Conservation (phyloP, 2,888 invertebrate species). For the Drepanosiphum platanoidis region DNA sequence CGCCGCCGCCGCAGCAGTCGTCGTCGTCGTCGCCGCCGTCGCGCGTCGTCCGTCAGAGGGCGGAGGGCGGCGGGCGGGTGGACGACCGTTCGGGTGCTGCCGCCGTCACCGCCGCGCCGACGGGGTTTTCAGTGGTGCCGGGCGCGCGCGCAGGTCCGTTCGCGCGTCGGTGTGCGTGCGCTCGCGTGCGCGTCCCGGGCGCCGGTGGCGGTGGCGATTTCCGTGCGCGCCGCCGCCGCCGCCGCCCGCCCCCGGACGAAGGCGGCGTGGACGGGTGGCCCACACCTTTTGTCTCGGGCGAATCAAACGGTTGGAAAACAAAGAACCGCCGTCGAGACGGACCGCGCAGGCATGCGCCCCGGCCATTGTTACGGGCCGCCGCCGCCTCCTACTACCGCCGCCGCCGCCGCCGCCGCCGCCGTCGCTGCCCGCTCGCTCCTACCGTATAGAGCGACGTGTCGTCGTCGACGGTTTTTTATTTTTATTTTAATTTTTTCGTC, state of each 20-base stretch:
- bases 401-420: neutral
- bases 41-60: constrained; percentile 20
- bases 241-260: neutral
- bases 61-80: constrained; percentile 26
- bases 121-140: neutral
- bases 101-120: neutral
- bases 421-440: neutral
- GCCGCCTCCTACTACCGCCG: constrained; percentile 39
- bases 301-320: constrained; percentile 61
- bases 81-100: constrained; percentile 3
- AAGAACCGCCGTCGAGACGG: constrained; percentile 59
- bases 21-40: constrained; percentile 11
- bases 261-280: constrained; percentile 46
- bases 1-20: neutral
- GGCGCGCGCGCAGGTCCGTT: constrained; percentile 13
- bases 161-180: neutral
- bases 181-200: neutral
- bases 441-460: too few species aligned
- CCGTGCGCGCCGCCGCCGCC: neutral
- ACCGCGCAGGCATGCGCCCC: constrained; percentile 62
- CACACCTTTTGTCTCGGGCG: constrained; percentile 61
- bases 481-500: neutral
- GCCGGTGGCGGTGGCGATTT: constrained; percentile 52
- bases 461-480: too few species aligned
- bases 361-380: constrained; percentile 59